phyloP scores from a whole-genome alignment of 2,113 vertebrate genomes.

The Reinhardtius hippoglossoides region DNA sequence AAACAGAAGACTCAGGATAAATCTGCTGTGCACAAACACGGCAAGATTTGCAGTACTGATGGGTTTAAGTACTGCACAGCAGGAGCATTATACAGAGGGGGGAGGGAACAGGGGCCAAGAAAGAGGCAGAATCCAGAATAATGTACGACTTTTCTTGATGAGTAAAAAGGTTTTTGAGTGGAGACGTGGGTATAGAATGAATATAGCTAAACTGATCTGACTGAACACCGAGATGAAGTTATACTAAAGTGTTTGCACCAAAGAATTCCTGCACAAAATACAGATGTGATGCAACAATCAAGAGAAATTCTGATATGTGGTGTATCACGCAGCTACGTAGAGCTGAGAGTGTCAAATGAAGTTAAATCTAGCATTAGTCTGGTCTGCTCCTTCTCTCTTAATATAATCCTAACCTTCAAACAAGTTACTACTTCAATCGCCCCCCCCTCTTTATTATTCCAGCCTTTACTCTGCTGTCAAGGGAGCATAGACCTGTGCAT shows the following conservation, averaged over 20 bases:
- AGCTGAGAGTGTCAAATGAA: neutral
- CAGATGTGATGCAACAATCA: neutral
- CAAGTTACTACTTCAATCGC: conserved; percentile 17
- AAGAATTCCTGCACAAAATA: no score
- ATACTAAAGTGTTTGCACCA: no score
- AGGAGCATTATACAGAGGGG: neutral
- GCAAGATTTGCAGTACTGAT: conserved; percentile 26
- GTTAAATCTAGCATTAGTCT: neutral
- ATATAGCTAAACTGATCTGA: neutral
- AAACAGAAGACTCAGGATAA: conserved; percentile 40
- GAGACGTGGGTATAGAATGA: neutral
- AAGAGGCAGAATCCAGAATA: neutral
- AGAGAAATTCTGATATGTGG: neutral
- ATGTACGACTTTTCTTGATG: no score
- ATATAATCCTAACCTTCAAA: neutral
- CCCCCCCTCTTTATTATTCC: conserved; percentile 30
- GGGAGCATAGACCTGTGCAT: conserved; percentile 17
- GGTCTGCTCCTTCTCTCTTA: conserved; percentile 5
- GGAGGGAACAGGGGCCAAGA: neutral
- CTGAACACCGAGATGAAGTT: no score
- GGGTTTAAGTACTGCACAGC: conserved; percentile 10
- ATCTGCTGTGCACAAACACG: conserved; percentile 39
- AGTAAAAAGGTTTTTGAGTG: neutral
- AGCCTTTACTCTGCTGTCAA: conserved; percentile 21
- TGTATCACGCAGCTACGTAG: neutral